Evolutionary conservation across 2,113 vertebrate genomes (phyloP).

Genomic region (Myocastor coypus): DNA sequence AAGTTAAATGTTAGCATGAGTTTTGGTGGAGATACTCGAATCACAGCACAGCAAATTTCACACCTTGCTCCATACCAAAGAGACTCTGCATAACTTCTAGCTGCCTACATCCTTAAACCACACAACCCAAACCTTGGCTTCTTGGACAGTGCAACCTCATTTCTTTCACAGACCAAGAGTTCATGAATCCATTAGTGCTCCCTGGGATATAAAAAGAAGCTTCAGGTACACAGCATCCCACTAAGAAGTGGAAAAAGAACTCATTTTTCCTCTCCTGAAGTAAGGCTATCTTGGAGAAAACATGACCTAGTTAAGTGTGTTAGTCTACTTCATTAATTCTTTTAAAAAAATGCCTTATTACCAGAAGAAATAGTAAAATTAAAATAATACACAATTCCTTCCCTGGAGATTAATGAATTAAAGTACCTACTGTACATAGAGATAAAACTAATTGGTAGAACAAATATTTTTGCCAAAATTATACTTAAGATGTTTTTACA

Average conservation of each 20-base stretch:
- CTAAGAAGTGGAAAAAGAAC: neutral
- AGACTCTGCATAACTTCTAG: neutral
- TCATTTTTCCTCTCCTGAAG: neutral
- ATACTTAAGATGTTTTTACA: neutral
- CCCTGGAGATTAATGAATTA: neutral
- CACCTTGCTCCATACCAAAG: neutral
- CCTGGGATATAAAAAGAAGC: neutral
- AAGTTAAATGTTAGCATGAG: neutral
- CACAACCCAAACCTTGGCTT: neutral
- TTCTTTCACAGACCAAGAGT: neutral
- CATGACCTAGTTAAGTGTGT: neutral
- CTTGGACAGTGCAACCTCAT: neutral
- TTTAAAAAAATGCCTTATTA: constrained; percentile 25
- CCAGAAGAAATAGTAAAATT: constrained; percentile 17
- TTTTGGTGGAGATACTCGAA: neutral
- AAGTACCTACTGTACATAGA: neutral
- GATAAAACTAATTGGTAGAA: neutral
- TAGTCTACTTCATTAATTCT: neutral
- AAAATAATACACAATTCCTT: neutral
- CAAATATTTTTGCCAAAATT: neutral
- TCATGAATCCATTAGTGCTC: neutral
- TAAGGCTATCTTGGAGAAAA: neutral
- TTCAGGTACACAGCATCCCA: neutral
- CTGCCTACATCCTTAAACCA: neutral
- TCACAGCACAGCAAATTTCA: neutral